Evolutionary conservation across 2,113 vertebrate species (phyloP).

Genomic region (Numenius arquata): DNA sequence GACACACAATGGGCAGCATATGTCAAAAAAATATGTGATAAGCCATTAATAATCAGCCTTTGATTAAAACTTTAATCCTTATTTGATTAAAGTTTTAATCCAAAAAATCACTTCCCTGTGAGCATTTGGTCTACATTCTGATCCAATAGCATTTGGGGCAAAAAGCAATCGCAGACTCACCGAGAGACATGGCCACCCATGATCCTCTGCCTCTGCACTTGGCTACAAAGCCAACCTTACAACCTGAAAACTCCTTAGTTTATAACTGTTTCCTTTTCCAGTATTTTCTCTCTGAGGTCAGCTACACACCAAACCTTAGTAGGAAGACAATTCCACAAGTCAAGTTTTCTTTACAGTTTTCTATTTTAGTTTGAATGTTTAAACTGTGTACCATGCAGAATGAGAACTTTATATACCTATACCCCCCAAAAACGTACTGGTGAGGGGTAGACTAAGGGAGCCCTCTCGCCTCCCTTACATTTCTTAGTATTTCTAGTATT

Average conservation of each 20-base stretch:
- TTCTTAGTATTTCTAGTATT: not conserved
- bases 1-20: not conserved
- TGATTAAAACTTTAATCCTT: not conserved
- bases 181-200: fast-evolving
- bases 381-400: not conserved
- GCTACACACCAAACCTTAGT: not conserved
- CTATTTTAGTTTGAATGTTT: not conserved
- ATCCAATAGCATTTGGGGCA: not conserved
- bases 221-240: not conserved
- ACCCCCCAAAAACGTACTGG: not conserved
- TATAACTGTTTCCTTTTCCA: not conserved
- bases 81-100: not conserved
- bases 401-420: not conserved
- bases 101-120: not conserved
- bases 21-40: not conserved
- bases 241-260: not conserved
- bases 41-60: not conserved
- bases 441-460: not conserved
- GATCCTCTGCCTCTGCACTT: not conserved
- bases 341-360: not conserved
- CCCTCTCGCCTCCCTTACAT: not conserved
- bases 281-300: not conserved
- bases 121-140: not conserved
- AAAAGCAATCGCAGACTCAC: not conserved
- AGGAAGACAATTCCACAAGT: not conserved